Conservation (phyloP, 1,140 invertebrate genomes). For the Drosophila setifemur region DNA sequence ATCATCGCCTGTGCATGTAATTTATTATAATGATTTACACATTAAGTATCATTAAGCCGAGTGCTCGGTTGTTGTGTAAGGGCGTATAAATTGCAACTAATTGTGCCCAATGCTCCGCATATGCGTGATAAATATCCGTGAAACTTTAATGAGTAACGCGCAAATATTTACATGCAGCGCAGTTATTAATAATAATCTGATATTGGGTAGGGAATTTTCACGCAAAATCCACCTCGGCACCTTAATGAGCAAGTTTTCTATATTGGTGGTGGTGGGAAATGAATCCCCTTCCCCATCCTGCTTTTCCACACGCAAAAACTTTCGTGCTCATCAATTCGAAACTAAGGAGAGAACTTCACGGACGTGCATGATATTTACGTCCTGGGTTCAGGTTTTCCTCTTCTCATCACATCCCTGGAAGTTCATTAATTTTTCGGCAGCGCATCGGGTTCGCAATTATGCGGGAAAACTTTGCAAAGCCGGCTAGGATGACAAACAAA, state of each 20-base stretch:
- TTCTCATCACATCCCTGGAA: background rate
- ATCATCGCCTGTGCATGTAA: constrained; percentile 54
- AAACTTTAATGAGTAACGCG: constrained; percentile 44
- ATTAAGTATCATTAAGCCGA: constrained; percentile 60
- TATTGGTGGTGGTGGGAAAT: constrained; percentile 24
- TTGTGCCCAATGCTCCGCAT: constrained; percentile 52
- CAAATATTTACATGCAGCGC: constrained; percentile 36
- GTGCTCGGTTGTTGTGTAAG: constrained; percentile 4
- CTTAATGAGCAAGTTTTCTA: constrained; percentile 58
- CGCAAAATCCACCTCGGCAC: constrained; percentile 33
- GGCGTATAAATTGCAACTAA: constrained; percentile 52
- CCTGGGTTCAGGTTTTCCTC: background rate
- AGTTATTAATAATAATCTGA: constrained; percentile 61
- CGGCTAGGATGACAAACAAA: constrained; percentile 35
- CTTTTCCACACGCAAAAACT: constrained; percentile 57
- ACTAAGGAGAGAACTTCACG: constrained; percentile 26
- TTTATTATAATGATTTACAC: constrained; percentile 71
- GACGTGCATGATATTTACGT: constrained; percentile 49
- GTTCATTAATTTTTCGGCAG: constrained; percentile 62
- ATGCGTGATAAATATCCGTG: constrained; percentile 41
- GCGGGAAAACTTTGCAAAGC: constrained; percentile 24
- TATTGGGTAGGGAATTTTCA: constrained; percentile 13
- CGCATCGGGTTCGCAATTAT: constrained; percentile 44
- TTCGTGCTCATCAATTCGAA: constrained; percentile 57
- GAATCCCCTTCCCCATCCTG: constrained; percentile 34